Conservation (phyloP, 2,888 invertebrate species). For the Tachina lurida region DNA sequence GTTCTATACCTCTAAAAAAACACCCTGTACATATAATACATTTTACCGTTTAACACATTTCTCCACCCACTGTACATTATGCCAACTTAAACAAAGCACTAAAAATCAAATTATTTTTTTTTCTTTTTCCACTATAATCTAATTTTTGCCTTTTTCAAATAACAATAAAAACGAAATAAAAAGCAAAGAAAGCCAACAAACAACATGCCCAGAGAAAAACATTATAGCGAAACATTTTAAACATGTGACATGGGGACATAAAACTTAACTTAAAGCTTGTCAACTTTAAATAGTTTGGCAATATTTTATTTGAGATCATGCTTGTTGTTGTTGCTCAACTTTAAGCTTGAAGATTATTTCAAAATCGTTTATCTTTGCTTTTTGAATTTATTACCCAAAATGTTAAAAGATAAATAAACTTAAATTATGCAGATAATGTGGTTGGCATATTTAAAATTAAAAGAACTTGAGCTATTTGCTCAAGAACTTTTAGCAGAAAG, state of each 20-base stretch:
- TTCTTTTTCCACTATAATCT: neutral
- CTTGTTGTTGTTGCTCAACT: slow-evolving; percentile 28
- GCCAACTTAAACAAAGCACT: neutral
- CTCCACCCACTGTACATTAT: slow-evolving; percentile 1
- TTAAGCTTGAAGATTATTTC: slow-evolving; percentile 16
- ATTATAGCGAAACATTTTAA: slow-evolving; percentile 23
- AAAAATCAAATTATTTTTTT: neutral
- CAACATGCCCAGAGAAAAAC: neutral
- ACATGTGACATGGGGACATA: slow-evolving; percentile 52
- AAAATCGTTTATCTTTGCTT: neutral
- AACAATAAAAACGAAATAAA: slow-evolving; percentile 41
- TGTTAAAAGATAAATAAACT: slow-evolving; percentile 13
- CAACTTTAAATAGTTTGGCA: slow-evolving; percentile 34
- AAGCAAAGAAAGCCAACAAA: neutral
- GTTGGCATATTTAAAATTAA: neutral
- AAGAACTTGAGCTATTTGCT: neutral
- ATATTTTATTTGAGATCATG: slow-evolving; percentile 33
- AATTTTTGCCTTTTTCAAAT: slow-evolving; percentile 30
- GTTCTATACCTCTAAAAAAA: too few relatives aligned
- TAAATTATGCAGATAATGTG: slow-evolving; percentile 29
- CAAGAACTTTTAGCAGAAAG: neutral
- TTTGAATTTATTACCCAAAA: slow-evolving; percentile 15
- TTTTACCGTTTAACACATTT: too few relatives aligned
- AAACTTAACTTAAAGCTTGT: slow-evolving; percentile 47
- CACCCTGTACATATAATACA: too few relatives aligned